Conservation (phyloP, 2,113 vertebrate species). For the Delphinapterus leucas region DNA sequence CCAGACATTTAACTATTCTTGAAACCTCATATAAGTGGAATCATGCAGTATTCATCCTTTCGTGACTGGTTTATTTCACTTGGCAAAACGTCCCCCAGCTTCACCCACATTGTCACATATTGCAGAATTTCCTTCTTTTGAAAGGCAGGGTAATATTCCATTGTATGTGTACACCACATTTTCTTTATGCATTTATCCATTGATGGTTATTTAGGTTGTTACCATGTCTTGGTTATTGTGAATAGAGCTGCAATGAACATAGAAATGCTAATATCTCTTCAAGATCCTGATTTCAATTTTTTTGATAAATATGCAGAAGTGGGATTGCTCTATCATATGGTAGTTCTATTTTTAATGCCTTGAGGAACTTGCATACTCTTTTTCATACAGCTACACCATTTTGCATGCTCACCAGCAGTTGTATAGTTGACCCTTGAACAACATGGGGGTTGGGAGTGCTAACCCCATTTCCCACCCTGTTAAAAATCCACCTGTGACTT, state of each 20-base stretch:
- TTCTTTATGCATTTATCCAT: not conserved
- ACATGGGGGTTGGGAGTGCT: no score
- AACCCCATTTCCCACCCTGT: not conserved
- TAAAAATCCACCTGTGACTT: not conserved
- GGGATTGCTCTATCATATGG: not conserved
- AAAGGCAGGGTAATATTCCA: not conserved
- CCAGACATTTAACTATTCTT: not conserved
- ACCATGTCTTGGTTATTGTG: not conserved
- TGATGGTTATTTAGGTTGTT: not conserved
- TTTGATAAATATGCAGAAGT: not conserved
- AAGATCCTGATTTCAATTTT: not conserved
- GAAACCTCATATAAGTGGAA: not conserved
- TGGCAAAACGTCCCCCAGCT: not conserved
- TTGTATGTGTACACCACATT: not conserved
- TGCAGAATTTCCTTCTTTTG: not conserved
- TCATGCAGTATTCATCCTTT: not conserved
- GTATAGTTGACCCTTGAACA: not conserved
- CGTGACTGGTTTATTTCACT: not conserved
- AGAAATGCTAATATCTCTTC: not conserved
- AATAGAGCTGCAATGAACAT: not conserved
- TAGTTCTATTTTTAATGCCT: not conserved
- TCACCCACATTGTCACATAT: not conserved
- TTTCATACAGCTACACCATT: not conserved
- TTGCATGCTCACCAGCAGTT: not conserved
- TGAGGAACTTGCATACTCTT: not conserved